Percentiles rank a stretch among this genome's conserved stretches.
Evolutionary conservation across 1,140 invertebrate species (phyloP).

Genomic region (Anoplophora glabripennis): DNA sequence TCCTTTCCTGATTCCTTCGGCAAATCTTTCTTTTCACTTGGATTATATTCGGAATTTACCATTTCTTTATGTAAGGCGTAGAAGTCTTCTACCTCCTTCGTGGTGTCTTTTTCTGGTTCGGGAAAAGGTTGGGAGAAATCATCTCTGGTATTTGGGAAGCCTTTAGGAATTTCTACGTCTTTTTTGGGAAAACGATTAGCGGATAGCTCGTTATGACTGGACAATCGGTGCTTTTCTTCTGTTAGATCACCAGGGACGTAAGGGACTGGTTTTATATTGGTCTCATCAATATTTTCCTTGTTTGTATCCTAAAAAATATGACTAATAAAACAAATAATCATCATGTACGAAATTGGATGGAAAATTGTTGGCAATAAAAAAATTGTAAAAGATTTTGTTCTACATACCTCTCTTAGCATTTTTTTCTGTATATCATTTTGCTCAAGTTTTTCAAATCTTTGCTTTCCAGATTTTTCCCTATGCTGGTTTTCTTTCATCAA

Average conservation of each 20-base stretch:
- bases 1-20: slow-evolving; percentile 8
- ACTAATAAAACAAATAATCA: slow-evolving; percentile 1
- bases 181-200: slow-evolving; percentile 24
- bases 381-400: too few species aligned
- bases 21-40: slow-evolving; percentile 1
- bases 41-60: slow-evolving; percentile 12
- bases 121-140: slow-evolving; percentile 34
- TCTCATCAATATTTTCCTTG: slow-evolving; percentile 18
- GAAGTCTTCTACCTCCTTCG: slow-evolving; percentile 30
- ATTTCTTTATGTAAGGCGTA: slow-evolving; percentile 32
- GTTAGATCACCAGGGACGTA: slow-evolving; percentile 61
- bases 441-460: not conserved
- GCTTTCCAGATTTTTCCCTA: not conserved
- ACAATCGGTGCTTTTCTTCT: slow-evolving; percentile 53
- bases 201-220: slow-evolving; percentile 48
- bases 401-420: too few species aligned
- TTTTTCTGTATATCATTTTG: too few species aligned
- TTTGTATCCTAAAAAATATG: slow-evolving; percentile 1
- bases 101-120: slow-evolving; percentile 13
- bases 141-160: slow-evolving; percentile 36
- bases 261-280: slow-evolving; percentile 21
- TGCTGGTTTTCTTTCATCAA: slow-evolving; percentile 1
- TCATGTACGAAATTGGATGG: too few species aligned
- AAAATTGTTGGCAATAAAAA: too few species aligned
- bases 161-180: slow-evolving; percentile 14